These are phyloP conservation scores for Caenorhabditis doughertyi DNA, from an alignment of 2,888 invertebrate genomes.

Conservation along the genomic window DNA sequence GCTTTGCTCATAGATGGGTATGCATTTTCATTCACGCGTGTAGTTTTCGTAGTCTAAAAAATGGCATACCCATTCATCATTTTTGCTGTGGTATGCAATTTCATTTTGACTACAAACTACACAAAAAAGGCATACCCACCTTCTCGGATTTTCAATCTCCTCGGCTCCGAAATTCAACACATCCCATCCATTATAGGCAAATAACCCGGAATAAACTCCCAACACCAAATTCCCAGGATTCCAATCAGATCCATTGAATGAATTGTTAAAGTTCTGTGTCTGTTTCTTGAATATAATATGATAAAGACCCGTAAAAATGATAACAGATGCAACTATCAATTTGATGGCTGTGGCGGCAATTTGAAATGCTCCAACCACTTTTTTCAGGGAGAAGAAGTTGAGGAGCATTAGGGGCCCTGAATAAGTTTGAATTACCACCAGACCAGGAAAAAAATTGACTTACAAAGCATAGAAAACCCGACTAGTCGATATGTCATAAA, in stretches of 20 bases:
- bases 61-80: too few species aligned
- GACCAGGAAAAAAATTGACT: slow-evolving; percentile 34
- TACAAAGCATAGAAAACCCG: slow-evolving; percentile 68
- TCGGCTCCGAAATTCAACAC: slow-evolving; percentile 80
- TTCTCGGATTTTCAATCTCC: slow-evolving; percentile 78
- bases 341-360: slow-evolving; percentile 76
- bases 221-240: slow-evolving; percentile 76
- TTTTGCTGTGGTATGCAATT: too few species aligned
- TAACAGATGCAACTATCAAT: slow-evolving; percentile 73
- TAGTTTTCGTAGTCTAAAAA: too few species aligned
- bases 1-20: too few species aligned
- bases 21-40: too few species aligned
- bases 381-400: slow-evolving; percentile 73
- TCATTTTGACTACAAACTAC: too few species aligned
- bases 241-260: slow-evolving; percentile 71
- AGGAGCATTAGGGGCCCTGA: slow-evolving; percentile 70
- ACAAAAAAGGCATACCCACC: too few species aligned
- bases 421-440: slow-evolving; percentile 20
- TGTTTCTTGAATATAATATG: slow-evolving; percentile 76
- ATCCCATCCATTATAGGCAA: slow-evolving; percentile 82
- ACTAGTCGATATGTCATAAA: slow-evolving; percentile 61
- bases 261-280: slow-evolving; percentile 68
- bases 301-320: slow-evolving; percentile 78
- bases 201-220: slow-evolving; percentile 73
- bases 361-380: slow-evolving; percentile 77